Percentiles rank a stretch among this genome's conserved stretches.
phyloP scores from a whole-genome alignment of 2,113 vertebrate species.

The Beaufortia kweichowensis region DNA sequence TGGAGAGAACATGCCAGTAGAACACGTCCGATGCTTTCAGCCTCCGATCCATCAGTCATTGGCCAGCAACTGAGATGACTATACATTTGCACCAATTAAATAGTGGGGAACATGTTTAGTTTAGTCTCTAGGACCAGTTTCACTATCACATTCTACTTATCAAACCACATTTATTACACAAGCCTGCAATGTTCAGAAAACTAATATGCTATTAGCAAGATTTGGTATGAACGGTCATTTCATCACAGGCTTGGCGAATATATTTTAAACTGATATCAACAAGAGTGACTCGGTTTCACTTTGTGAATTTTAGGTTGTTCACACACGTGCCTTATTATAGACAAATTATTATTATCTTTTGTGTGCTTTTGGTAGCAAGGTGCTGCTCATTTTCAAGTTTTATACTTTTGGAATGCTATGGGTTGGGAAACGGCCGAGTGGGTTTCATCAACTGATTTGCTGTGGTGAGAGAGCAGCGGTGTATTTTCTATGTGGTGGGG shows the following conservation, averaged over 20 bases:
- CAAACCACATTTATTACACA: conserved; percentile 27
- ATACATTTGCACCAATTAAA: background rate
- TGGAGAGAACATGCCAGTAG: conserved; percentile 92
- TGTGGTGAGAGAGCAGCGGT: conserved; percentile 62
- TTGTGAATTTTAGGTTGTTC: conserved; percentile 51
- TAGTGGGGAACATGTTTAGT: conserved; percentile 11
- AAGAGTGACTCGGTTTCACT: conserved; percentile 52
- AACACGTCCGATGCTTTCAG: conserved; percentile 97
- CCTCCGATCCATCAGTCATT: conserved; percentile 97
- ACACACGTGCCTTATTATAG: conserved; percentile 77
- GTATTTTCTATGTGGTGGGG: conserved; percentile 62
- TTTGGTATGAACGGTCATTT: too few relatives aligned
- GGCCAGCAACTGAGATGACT: conserved; percentile 84
- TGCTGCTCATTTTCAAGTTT: conserved; percentile 63
- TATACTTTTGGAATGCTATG: conserved; percentile 60
- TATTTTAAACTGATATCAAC: background rate
- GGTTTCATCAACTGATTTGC: conserved; percentile 68
- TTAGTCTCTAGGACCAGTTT: conserved; percentile 31
- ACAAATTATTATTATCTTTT: conserved; percentile 55
- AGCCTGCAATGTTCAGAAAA: conserved; percentile 48
- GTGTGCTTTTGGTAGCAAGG: conserved; percentile 54
- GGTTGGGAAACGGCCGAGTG: conserved; percentile 49
- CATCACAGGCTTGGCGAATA: conserved; percentile 1
- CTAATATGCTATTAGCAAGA: conserved; percentile 16
- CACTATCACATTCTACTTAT: conserved; percentile 24